Conservation (phyloP, 2,797 vertebrate genomes). For the Cossypha niveicapilla region DNA sequence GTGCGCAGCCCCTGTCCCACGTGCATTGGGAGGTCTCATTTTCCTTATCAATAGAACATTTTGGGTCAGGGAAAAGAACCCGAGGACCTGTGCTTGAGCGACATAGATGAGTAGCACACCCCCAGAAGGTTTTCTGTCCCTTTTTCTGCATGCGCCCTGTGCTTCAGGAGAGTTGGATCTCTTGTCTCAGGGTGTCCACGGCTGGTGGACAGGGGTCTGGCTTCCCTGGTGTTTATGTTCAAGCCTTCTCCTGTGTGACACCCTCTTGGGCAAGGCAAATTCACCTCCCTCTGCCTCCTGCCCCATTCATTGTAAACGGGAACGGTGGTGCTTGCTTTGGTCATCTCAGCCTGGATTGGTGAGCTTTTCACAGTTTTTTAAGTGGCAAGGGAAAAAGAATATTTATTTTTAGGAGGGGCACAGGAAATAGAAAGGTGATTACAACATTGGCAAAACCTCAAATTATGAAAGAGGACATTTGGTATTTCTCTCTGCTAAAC, state of each 20-base stretch:
- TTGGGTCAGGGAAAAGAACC: not conserved
- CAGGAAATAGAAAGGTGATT: not conserved
- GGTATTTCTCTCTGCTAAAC: constrained; percentile 12
- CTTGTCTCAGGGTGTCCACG: not conserved
- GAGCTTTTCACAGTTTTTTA: not conserved
- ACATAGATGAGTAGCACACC: not conserved
- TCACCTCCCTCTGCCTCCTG: not conserved
- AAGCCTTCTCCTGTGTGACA: not conserved
- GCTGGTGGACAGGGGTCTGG: not conserved
- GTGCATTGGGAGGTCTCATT: not conserved
- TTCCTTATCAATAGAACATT: not conserved
- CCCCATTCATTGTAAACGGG: not conserved
- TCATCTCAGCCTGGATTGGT: not conserved
- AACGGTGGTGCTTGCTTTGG: not conserved
- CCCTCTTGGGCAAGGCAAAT: not conserved
- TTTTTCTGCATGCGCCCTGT: rapidly evolving
- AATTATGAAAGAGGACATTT: constrained; percentile 27
- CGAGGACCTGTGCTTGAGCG: rapidly evolving
- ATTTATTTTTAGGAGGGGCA: constrained; percentile 13
- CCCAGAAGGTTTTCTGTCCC: not conserved
- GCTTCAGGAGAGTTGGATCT: not conserved
- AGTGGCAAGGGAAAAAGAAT: not conserved
- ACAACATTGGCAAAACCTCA: constrained; percentile 37
- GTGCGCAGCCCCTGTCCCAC: not conserved
- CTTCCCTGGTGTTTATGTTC: not conserved